These are phyloP conservation scores for Rhinogobius similis DNA, from an alignment of 2,113 vertebrate genomes.

Conservation along the genomic window DNA sequence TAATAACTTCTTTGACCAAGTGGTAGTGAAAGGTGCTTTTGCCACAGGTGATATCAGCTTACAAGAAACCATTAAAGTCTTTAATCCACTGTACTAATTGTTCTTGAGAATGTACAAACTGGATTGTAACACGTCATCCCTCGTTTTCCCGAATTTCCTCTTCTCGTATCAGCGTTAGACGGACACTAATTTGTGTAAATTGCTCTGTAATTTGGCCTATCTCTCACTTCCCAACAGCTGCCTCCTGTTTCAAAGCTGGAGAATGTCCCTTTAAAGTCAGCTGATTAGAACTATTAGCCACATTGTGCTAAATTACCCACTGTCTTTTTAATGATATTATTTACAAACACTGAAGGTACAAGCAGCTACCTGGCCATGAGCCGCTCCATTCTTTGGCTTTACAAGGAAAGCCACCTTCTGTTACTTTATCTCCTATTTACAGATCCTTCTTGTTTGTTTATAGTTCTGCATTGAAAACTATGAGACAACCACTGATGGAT, in stretches of 20 bases:
- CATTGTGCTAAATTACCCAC: constrained; percentile 63
- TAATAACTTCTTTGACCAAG: constrained; percentile 11
- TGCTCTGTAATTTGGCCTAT: constrained; percentile 64
- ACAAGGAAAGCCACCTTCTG: constrained; percentile 31
- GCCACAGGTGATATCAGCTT: constrained; percentile 11
- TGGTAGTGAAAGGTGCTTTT: not conserved
- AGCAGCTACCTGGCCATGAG: constrained; percentile 47
- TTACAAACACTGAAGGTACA: constrained; percentile 61
- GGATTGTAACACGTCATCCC: constrained; percentile 36
- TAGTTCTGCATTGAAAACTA: too few species aligned
- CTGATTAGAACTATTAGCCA: constrained; percentile 65
- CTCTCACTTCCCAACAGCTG: constrained; percentile 62
- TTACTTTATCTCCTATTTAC: too few species aligned
- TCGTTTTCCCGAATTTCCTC: constrained; percentile 42
- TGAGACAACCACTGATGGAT: too few species aligned
- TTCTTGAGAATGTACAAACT: constrained; percentile 12
- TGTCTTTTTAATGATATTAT: constrained; percentile 71
- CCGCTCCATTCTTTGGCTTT: constrained; percentile 46
- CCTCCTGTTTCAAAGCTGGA: constrained; percentile 38
- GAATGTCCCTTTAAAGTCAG: constrained; percentile 63
- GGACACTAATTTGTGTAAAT: constrained; percentile 70
- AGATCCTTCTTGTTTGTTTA: not conserved
- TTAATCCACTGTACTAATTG: constrained; percentile 24
- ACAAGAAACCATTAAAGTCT: constrained; percentile 26
- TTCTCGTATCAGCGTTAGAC: constrained; percentile 44